Conservation (phyloP, 2,888 invertebrate species). For the Nowickia ferox region DNA sequence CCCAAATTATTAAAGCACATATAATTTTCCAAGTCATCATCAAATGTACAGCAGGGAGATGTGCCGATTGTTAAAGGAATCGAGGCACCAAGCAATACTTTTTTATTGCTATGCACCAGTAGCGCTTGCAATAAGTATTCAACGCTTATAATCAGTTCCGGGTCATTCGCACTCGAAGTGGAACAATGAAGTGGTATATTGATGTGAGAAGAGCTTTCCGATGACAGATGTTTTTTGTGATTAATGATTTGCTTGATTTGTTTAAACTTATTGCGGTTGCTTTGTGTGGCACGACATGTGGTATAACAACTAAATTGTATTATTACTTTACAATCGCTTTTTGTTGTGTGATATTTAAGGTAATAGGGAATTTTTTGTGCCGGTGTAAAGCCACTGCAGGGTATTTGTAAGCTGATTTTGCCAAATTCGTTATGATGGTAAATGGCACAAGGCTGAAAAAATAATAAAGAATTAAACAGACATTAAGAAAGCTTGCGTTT, state of each 20-base stretch:
- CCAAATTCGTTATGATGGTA: slow-evolving; percentile 38
- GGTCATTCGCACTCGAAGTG: slow-evolving; percentile 4
- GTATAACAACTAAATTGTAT: slow-evolving; percentile 60
- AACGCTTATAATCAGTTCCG: slow-evolving; percentile 19
- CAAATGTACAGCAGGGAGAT: slow-evolving; percentile 42
- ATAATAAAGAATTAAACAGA: background rate
- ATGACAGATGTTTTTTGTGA: slow-evolving; percentile 36
- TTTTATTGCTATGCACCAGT: slow-evolving; percentile 40
- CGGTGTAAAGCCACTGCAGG: slow-evolving; percentile 64
- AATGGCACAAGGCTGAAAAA: slow-evolving; percentile 33
- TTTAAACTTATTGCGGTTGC: slow-evolving; percentile 20
- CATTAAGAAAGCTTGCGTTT: background rate
- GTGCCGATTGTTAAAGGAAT: slow-evolving; percentile 62
- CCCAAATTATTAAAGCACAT: slow-evolving; percentile 64
- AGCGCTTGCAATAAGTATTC: slow-evolving; percentile 53
- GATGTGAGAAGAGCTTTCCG: slow-evolving; percentile 11
- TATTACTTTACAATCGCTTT: slow-evolving; percentile 54
- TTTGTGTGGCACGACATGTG: slow-evolving; percentile 22
- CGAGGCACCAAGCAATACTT: slow-evolving; percentile 1
- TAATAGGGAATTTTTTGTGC: slow-evolving; percentile 62
- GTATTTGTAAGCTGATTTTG: slow-evolving; percentile 40
- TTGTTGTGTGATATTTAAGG: slow-evolving; percentile 17
- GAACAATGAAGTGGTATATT: slow-evolving; percentile 54
- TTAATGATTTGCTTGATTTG: slow-evolving; percentile 55
- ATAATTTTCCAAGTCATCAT: background rate